Conservation (phyloP, 2,888 invertebrate species). For the Oxystoma pomonae region DNA sequence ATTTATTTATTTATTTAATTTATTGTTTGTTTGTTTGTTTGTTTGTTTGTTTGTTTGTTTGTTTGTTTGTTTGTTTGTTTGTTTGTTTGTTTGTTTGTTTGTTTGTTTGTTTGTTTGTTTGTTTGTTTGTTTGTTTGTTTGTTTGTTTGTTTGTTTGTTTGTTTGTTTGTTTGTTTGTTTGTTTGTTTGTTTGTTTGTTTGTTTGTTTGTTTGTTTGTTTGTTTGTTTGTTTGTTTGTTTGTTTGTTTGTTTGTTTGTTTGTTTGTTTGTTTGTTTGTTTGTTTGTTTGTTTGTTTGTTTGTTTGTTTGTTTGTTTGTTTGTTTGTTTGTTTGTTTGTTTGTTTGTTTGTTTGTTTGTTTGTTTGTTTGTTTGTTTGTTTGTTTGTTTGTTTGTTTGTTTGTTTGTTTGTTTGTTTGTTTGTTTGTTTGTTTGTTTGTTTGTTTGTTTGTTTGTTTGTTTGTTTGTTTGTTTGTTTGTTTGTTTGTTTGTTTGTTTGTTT, state of each 20-base stretch:
- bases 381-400: background rate
- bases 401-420: background rate
- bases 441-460: background rate
- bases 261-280: background rate
- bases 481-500: background rate
- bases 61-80: background rate
- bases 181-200: background rate
- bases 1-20: too few species aligned
- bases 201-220: background rate
- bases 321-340: background rate
- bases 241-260: background rate
- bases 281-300: background rate
- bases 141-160: background rate
- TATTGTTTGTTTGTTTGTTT: background rate
- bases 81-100: background rate
- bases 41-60: background rate
- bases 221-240: background rate
- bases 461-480: background rate
- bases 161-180: background rate
- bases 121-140: background rate
- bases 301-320: background rate
- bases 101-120: background rate
- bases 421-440: background rate
- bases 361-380: background rate
- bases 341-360: background rate